A percentile compares a stretch with the other conserved stretches of the same genome.
phyloP scores from a whole-genome alignment of 92 coral and sea anemone genomes.

The Siderastrea siderea region DNA sequence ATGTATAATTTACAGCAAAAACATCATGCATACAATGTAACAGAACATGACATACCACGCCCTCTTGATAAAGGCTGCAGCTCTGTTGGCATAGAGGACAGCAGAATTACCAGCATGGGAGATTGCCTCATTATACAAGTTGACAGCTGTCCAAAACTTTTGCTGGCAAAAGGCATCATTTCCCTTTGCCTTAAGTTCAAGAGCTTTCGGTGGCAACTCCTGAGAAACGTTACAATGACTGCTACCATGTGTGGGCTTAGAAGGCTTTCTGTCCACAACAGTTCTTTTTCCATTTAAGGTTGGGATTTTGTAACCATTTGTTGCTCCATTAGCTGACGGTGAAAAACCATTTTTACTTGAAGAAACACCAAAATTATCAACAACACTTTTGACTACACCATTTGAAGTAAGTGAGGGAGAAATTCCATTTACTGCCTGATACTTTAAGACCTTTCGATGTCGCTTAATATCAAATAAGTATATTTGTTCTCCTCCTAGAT shows the following conservation, averaged over 20 bases:
- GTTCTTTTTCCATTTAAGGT: constrained; percentile 80
- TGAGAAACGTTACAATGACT: constrained; percentile 27
- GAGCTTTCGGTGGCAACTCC: constrained; percentile 84
- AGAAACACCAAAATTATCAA: constrained; percentile 36
- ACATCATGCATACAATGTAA: background rate
- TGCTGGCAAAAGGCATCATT: constrained; percentile 96
- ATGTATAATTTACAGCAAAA: too few species aligned
- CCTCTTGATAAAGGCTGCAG: constrained; percentile 96
- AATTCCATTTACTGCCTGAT: constrained; percentile 71
- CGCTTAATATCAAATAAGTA: constrained; percentile 88
- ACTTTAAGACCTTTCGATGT: constrained; percentile 71
- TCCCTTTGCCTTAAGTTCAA: constrained; percentile 82
- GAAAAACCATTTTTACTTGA: constrained; percentile 59
- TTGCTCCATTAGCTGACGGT: constrained; percentile 71
- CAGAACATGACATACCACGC: constrained; percentile 81
- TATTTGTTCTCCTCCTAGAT: constrained; percentile 97
- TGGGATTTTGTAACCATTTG: constrained; percentile 88
- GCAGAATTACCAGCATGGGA: constrained; percentile 88
- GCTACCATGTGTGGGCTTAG: constrained; percentile 36
- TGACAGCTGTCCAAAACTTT: constrained; percentile 98
- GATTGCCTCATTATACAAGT: constrained; percentile 92
- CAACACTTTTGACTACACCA: constrained; percentile 76
- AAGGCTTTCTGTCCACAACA: constrained; percentile 29
- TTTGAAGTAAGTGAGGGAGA: constrained; percentile 62
- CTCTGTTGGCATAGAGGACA: constrained; percentile 94